A percentile compares a stretch with the other conserved stretches of the same genome.
phyloP scores from a whole-genome alignment of 2,888 invertebrate species.

The Oeneis ivallda region DNA sequence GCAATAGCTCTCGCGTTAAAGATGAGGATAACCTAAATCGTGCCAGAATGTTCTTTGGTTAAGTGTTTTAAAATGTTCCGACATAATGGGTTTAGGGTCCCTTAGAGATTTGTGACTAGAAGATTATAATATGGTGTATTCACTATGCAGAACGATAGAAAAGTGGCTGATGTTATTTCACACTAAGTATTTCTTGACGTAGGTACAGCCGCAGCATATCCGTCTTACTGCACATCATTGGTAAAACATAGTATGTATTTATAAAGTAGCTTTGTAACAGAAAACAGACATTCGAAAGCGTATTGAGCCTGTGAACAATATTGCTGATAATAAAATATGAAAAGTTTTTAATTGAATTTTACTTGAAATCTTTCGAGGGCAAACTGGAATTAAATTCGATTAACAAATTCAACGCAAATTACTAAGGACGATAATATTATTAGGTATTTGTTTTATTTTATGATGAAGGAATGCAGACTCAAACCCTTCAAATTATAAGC shows the following conservation, averaged over 20 bases:
- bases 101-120: too few relatives aligned
- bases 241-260: too few relatives aligned
- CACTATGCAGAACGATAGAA: not conserved
- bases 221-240: not conserved
- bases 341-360: not conserved
- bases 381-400: not conserved
- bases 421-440: not conserved
- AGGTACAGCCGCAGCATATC: not conserved
- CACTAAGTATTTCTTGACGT: too few relatives aligned
- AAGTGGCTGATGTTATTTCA: not conserved
- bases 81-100: not conserved
- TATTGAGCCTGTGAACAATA: too few relatives aligned
- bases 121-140: not conserved
- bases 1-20: conserved; percentile 17
- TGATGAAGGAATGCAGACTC: not conserved
- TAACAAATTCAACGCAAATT: not conserved
- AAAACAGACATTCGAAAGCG: too few relatives aligned
- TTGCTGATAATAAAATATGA: not conserved
- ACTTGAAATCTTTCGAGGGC: not conserved
- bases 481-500: conserved; percentile 4
- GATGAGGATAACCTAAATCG: conserved; percentile 22
- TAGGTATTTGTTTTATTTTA: not conserved
- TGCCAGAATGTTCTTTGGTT: conserved; percentile 8
- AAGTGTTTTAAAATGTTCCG: not conserved
- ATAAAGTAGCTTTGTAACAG: too few relatives aligned